These are phyloP conservation scores for Ploceus nigricollis DNA, from an alignment of 2,113 vertebrate species.

Conservation along the genomic window DNA sequence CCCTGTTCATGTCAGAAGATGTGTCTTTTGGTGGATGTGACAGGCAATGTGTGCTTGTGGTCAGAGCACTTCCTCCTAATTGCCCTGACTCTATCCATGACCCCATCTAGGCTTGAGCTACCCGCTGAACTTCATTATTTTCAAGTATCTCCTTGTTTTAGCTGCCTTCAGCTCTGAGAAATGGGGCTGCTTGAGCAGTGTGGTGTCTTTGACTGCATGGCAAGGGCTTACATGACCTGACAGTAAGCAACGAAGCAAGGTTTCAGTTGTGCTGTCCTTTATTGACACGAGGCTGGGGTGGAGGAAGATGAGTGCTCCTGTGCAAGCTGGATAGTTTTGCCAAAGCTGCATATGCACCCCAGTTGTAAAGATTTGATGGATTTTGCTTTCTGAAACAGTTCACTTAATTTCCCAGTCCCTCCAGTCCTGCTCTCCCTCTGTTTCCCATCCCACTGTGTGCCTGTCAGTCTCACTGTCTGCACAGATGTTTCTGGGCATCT, in stretches of 20 bases:
- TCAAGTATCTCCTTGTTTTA: not conserved
- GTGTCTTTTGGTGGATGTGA: not conserved
- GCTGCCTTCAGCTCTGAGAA: not conserved
- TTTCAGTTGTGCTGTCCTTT: not conserved
- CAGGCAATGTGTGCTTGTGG: not conserved
- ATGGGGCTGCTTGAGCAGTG: not conserved
- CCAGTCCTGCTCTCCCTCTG: not conserved
- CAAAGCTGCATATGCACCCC: not conserved
- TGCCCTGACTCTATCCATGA: not conserved
- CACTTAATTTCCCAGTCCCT: not conserved
- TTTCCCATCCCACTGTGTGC: not conserved
- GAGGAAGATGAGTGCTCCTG: not conserved
- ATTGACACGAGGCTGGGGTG: rapidly evolving
- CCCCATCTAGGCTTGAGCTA: not conserved
- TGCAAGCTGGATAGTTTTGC: not conserved
- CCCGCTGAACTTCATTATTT: not conserved
- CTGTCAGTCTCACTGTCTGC: not conserved
- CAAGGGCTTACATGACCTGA: not conserved
- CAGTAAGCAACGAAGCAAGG: not conserved
- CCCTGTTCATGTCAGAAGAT: not conserved
- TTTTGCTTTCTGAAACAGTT: not conserved
- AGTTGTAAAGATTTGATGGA: not conserved
- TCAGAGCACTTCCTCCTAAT: slow-evolving; percentile 6
- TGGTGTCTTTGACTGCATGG: not conserved
- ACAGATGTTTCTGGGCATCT: not conserved